These are phyloP conservation scores for Morpho deidamia DNA, from an alignment of 2,888 invertebrate species.

Conservation along the genomic window DNA sequence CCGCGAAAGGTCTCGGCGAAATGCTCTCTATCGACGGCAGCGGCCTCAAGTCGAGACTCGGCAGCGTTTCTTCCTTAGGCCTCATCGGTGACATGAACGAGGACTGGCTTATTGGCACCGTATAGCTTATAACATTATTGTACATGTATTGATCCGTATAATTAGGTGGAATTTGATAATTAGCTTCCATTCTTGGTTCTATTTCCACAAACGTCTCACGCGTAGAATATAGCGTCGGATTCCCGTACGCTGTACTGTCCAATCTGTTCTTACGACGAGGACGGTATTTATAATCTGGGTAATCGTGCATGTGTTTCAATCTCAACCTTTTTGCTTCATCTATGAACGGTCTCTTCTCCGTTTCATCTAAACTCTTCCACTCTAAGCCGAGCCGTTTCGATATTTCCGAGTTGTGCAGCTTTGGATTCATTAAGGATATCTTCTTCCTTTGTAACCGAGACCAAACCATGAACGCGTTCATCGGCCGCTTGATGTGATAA, in stretches of 20 bases:
- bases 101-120: slow-evolving; percentile 55
- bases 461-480: slow-evolving; percentile 99
- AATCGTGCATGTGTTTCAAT: slow-evolving; percentile 84
- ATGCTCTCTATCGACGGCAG: slow-evolving; percentile 72
- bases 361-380: slow-evolving; percentile 89
- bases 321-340: slow-evolving; percentile 91
- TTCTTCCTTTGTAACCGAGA: slow-evolving; percentile 91
- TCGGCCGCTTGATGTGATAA: slow-evolving; percentile 94
- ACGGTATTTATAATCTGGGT: slow-evolving; percentile 85
- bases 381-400: slow-evolving; percentile 89
- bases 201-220: slow-evolving; percentile 57
- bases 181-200: slow-evolving; percentile 53
- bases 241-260: slow-evolving; percentile 49
- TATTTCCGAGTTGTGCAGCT: slow-evolving; percentile 87
- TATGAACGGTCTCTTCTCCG: slow-evolving; percentile 91
- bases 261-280: slow-evolving; percentile 80
- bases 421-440: slow-evolving; percentile 90
- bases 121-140: slow-evolving; percentile 65
- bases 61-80: slow-evolving; percentile 54
- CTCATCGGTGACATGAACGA: slow-evolving; percentile 53
- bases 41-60: slow-evolving; percentile 57
- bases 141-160: slow-evolving; percentile 66
- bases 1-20: slow-evolving; percentile 63
- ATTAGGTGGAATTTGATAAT: slow-evolving; percentile 51
- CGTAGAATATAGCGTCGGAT: slow-evolving; percentile 46